Evolutionary conservation across 2,888 invertebrate species (phyloP), one percentile per base, ranked within the genome.

Genomic region (Pomacea canaliculata): DNA sequence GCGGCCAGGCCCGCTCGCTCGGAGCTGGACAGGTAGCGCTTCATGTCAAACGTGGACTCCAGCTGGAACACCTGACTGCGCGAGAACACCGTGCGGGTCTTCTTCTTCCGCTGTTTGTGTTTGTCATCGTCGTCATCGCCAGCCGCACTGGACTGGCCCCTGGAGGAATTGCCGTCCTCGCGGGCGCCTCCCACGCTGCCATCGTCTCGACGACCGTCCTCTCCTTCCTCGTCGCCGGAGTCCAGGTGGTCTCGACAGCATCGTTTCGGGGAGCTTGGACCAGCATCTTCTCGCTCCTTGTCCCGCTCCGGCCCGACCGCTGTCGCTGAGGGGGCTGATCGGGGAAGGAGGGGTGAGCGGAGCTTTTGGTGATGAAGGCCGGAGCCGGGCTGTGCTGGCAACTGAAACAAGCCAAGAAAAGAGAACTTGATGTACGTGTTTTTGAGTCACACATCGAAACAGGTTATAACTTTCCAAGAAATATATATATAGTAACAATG

Each of bases 1-100:
- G 89, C 86, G 12, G 91, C 91, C 19, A 91, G 83, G 4, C 89
- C 89, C 0, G 90, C 90, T 48, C 91, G 78, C 80, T 91, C 91
- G 8, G 91, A 90, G 79, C 90, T 90, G 19, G 90, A 90, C 76
- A 91, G 82, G 79, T 91, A 91, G n/a, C 91, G 83, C 79, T 91
- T 91, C 88, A 90, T 88, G 77, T 91, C 91, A 81, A 91, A 91
- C 23, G 90, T 91, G 8, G 89, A 89, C 81, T 91, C 91, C 66
- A 91, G 84, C 77, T 91, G 91, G 81, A 89, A 91, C 19, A 91
- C 91, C 83, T 91, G 91, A 77, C 89, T 90, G 27, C 91, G 80
- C 5, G 91, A 91, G 81, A 91, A 91, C 10, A 91, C 91, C 1
- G 91, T 91, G 72, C 91, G 82, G 8, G 91, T 91, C 81, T 91